A percentile compares a stretch with the other conserved stretches of the same genome.
These are phyloP conservation scores for Petrosia ficiformis DNA, from an alignment of 37 sponge, comb jelly and placozoan species.

Conservation along the genomic window DNA sequence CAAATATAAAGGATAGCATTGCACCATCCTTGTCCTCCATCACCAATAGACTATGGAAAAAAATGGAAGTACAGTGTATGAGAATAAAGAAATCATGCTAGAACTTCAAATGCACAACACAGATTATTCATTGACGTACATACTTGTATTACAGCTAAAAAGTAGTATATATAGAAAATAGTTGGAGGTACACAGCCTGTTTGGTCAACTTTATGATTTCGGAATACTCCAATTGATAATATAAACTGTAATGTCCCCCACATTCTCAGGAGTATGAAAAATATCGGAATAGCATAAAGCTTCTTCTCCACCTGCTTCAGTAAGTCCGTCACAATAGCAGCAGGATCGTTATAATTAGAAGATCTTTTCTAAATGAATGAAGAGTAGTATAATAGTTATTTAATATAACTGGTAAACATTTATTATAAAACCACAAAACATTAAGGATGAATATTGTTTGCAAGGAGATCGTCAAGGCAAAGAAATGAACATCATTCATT, in stretches of 20 bases:
- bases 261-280: slow-evolving; percentile 65
- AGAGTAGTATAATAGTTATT: too few species aligned
- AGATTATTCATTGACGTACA: background rate
- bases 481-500: too few species aligned
- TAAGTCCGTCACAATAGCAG: too few species aligned
- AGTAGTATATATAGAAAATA: too few species aligned
- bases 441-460: too few species aligned
- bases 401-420: too few species aligned
- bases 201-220: background rate
- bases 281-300: slow-evolving; percentile 31
- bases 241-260: slow-evolving; percentile 79
- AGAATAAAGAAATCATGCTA: background rate
- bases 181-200: background rate
- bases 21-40: slow-evolving; percentile 75
- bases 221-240: background rate
- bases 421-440: too few species aligned
- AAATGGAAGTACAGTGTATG: background rate
- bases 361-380: too few species aligned
- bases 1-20: slow-evolving; percentile 68
- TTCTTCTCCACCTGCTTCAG: slow-evolving; percentile 1
- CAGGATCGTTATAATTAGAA: too few species aligned
- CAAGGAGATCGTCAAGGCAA: too few species aligned
- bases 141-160: too few species aligned
- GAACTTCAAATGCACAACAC: background rate
- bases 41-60: slow-evolving; percentile 55